Conservation (phyloP, 1,140 invertebrate species). For the Orius insidiosus region DNA sequence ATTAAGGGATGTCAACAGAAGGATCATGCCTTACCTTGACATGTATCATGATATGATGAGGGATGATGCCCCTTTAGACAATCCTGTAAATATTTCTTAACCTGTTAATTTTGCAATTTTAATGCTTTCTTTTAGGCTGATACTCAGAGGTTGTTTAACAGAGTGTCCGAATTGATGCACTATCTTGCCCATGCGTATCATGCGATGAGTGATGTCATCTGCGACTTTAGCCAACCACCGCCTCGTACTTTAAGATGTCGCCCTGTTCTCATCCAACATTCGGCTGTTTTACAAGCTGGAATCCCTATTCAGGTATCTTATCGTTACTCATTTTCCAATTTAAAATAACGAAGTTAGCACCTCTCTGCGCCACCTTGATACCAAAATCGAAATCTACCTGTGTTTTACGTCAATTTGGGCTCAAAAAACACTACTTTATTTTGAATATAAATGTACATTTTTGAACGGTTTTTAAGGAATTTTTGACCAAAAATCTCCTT, state of each 20-base stretch:
- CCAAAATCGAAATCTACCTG: no score
- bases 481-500: no score
- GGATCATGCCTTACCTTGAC: slow-evolving; percentile 41
- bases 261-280: slow-evolving; percentile 53
- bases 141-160: slow-evolving; percentile 45
- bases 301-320: slow-evolving; percentile 49
- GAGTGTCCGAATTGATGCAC: slow-evolving; percentile 63
- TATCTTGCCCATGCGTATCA: slow-evolving; percentile 74
- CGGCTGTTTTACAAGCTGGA: slow-evolving; percentile 37
- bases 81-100: no score
- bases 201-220: slow-evolving; percentile 66
- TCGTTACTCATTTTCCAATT: no score
- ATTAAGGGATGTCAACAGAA: slow-evolving; percentile 36
- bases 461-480: no score
- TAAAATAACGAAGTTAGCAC: no score
- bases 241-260: slow-evolving; percentile 51
- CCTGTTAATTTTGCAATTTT: no score
- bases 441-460: no score
- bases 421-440: no score
- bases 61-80: slow-evolving; percentile 35
- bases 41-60: slow-evolving; percentile 38
- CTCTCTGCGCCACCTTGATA: no score
- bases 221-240: slow-evolving; percentile 45
- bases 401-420: no score
- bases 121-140: slow-evolving; percentile 31